These are phyloP conservation scores for Thalpophila matura DNA, from an alignment of 2,888 invertebrate species.

Conservation along the genomic window DNA sequence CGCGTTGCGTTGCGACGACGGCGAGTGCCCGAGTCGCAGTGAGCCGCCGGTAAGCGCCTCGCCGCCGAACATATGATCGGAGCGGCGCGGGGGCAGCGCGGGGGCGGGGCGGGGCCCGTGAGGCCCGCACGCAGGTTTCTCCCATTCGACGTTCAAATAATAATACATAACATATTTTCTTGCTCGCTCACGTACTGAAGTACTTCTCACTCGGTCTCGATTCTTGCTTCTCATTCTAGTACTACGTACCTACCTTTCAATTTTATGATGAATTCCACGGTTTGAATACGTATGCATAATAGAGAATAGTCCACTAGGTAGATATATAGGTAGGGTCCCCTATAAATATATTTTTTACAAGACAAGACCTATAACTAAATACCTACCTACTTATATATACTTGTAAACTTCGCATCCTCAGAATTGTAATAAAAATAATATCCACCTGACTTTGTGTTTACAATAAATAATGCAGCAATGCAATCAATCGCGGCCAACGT, in stretches of 20 bases:
- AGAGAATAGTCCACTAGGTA: constrained; percentile 8
- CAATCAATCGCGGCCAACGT: constrained; percentile 5
- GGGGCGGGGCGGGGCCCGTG: constrained; percentile 77
- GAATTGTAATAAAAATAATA: neutral
- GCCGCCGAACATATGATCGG: constrained; percentile 89
- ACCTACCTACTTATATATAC: no score
- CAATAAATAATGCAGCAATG: constrained; percentile 28
- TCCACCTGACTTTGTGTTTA: constrained; percentile 26
- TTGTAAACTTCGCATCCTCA: constrained; percentile 17
- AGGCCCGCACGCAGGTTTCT: constrained; percentile 91
- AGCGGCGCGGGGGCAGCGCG: constrained; percentile 76
- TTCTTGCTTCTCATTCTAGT: constrained; percentile 75
- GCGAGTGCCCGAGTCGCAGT: constrained; percentile 89
- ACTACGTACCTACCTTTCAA: constrained; percentile 71
- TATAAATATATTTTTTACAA: neutral
- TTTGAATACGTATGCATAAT: constrained; percentile 32
- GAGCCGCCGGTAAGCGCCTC: constrained; percentile 77
- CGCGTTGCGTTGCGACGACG: constrained; percentile 81
- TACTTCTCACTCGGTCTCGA: constrained; percentile 64
- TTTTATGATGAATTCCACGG: constrained; percentile 71
- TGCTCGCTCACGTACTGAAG: constrained; percentile 81
- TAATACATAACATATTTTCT: constrained; percentile 85
- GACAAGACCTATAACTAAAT: no score
- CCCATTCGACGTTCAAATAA: constrained; percentile 86
- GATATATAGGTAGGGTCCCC: no score